Evolutionary conservation across 1,140 invertebrate genomes (phyloP).

Genomic region (Formica exsecta): DNA sequence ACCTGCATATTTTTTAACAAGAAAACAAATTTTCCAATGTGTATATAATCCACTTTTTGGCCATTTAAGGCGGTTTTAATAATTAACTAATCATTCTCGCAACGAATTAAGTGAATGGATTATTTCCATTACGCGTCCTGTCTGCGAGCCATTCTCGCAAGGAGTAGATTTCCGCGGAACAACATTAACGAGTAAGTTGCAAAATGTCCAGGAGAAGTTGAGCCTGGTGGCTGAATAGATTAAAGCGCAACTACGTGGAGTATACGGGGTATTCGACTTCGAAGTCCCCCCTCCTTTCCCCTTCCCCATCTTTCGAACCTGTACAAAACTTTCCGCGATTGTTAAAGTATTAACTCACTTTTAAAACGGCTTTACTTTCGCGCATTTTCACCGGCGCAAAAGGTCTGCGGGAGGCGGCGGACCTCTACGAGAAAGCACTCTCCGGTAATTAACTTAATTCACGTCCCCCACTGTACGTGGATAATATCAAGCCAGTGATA

Average conservation of each 20-base stretch:
- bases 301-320: not conserved
- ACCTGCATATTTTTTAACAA: no score
- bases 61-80: not conserved
- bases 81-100: constrained; percentile 31
- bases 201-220: constrained; percentile 67
- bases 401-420: constrained; percentile 6
- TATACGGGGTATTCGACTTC: constrained; percentile 50
- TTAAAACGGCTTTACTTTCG: constrained; percentile 62
- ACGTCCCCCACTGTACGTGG: not conserved
- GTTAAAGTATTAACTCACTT: constrained; percentile 73
- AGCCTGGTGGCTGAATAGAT: constrained; percentile 61
- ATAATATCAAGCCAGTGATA: constrained; percentile 25
- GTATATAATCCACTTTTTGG: not conserved
- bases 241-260: constrained; percentile 48
- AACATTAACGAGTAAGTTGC: constrained; percentile 67
- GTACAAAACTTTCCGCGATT: constrained; percentile 61
- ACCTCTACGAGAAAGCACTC: constrained; percentile 15
- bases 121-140: constrained; percentile 49
- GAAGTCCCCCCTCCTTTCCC: constrained; percentile 4
- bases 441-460: constrained; percentile 56
- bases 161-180: constrained; percentile 53
- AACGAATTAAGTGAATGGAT: constrained; percentile 32
- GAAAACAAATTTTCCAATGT: no score
- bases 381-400: constrained; percentile 1
- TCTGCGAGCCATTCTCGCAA: constrained; percentile 40